These are phyloP conservation scores for Phyllotreta striolata DNA, from an alignment of 2,888 invertebrate genomes.

Conservation along the genomic window DNA sequence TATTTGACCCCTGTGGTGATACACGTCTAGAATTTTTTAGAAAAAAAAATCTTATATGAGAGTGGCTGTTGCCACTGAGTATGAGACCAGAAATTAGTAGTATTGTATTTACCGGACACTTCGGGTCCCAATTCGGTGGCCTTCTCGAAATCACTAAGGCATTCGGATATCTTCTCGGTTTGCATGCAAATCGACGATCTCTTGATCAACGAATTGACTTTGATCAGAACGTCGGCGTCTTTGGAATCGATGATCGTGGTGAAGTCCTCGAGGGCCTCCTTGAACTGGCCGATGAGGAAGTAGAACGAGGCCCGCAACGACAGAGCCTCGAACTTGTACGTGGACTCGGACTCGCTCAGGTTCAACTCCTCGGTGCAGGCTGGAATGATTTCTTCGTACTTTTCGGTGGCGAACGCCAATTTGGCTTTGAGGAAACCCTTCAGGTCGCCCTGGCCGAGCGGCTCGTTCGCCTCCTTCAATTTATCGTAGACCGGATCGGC, in stretches of 20 bases:
- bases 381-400: slow-evolving; percentile 80
- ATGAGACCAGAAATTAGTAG: no score
- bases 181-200: slow-evolving; percentile 86
- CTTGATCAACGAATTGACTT: slow-evolving; percentile 88
- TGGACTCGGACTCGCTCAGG: slow-evolving; percentile 67
- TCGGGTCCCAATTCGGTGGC: slow-evolving; percentile 81
- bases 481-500: slow-evolving; percentile 79
- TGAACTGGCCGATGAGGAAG: slow-evolving; percentile 78
- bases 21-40: slow-evolving; percentile 71
- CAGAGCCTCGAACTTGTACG: slow-evolving; percentile 73
- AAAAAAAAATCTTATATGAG: not conserved
- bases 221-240: slow-evolving; percentile 69
- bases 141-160: slow-evolving; percentile 79
- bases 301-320: slow-evolving; percentile 87
- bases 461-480: slow-evolving; percentile 59
- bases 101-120: slow-evolving; percentile 62
- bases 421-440: slow-evolving; percentile 75
- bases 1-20: slow-evolving; percentile 92
- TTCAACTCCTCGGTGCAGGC: slow-evolving; percentile 83
- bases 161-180: slow-evolving; percentile 74
- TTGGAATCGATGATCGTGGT: slow-evolving; percentile 73
- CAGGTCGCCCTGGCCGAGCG: slow-evolving; percentile 54
- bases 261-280: slow-evolving; percentile 76
- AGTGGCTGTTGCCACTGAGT: not conserved
- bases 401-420: slow-evolving; percentile 71